Evolutionary conservation across 2,113 vertebrate genomes (phyloP), one percentile per base, ranked within the genome.

Genomic region (Macroglossus sobrinus): DNA sequence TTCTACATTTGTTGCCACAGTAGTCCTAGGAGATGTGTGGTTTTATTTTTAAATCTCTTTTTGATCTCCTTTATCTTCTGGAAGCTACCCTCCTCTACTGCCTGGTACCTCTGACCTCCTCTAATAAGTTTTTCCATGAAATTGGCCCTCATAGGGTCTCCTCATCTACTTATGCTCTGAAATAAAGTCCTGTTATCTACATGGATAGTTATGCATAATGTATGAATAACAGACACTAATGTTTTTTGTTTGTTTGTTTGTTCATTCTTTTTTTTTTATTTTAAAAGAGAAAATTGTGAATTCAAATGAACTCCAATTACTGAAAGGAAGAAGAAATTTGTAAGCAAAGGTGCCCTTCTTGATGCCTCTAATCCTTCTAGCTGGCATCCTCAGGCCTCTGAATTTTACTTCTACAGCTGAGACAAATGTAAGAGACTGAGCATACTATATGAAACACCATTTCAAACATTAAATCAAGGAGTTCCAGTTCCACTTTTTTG

Each of bases 231-330:
- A 50, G 53, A 43, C 13, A 79, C 26, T 47, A 81, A 0, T 59
- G 8, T 22, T 22, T 71, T 47, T 66, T n/a, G 1, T 9, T 66
- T 82, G 47, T 50, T 50, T 3, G 1, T 45, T 79, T 40, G 18
- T 30, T 59, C 4, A 26, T 59, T 21, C 21, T 50, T 50, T 35
- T 64, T 45, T 80, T 43, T 86, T 33, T 59, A 19, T 72, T 85
- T 91, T 38, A 47, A 91, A 96, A 72, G n/a, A 93, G 26, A 93
- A 97, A 89, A 71, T 61, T 78, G 35, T 76, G 10, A 64, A 71
- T 75, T 79, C 38, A 80, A 80, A 80, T 84, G 53, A 84, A 79
- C 80, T 0, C 18, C 30, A 18, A 2, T 59, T 85, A 28, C 33
- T 79, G 38, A 85, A 93, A 89, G 24, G 50, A 85, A 84, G 33